Percentiles rank a stretch among this genome's conserved stretches.
Evolutionary conservation across 2,888 invertebrate species (phyloP).

Genomic region (Odontothrips loti): DNA sequence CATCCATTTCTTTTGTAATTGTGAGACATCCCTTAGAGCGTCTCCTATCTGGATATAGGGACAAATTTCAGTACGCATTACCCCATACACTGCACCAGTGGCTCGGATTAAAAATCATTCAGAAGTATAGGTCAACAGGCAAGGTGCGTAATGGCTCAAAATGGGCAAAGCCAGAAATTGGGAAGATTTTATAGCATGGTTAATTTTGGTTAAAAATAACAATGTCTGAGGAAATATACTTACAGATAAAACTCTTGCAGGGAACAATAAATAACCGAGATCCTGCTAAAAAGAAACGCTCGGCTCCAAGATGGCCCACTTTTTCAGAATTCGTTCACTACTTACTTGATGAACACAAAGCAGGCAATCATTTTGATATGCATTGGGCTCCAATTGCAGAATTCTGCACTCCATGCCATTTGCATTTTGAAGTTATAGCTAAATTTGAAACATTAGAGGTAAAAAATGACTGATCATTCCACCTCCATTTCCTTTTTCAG

Average conservation of each 20-base stretch:
- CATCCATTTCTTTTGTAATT: constrained; percentile 75
- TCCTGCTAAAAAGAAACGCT: constrained; percentile 31
- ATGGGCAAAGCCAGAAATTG: constrained; percentile 35
- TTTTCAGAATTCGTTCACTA: constrained; percentile 79
- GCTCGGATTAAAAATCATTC: constrained; percentile 71
- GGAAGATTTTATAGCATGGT: too few relatives aligned
- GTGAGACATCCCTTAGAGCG: constrained; percentile 77
- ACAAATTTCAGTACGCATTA: constrained; percentile 77
- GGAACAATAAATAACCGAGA: constrained; percentile 47
- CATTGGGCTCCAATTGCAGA: constrained; percentile 81
- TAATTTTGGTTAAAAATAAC: too few relatives aligned
- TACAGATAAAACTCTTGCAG: constrained; percentile 11
- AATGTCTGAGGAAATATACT: too few relatives aligned
- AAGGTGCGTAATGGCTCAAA: constrained; percentile 49
- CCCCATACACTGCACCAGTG: constrained; percentile 79
- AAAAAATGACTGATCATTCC: constrained; percentile 35
- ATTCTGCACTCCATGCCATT: constrained; percentile 81
- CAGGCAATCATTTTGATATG: constrained; percentile 68
- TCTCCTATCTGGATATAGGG: constrained; percentile 75
- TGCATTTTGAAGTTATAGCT: constrained; percentile 72
- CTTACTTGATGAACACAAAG: constrained; percentile 64
- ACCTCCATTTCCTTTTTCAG: not conserved
- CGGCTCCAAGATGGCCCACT: constrained; percentile 56
- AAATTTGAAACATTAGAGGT: constrained; percentile 80
- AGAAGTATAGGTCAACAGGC: constrained; percentile 59